Evolutionary conservation across 2,113 vertebrate genomes (phyloP), one percentile per base, ranked within the genome.

Genomic region (Misgurnus mizolepis): DNA sequence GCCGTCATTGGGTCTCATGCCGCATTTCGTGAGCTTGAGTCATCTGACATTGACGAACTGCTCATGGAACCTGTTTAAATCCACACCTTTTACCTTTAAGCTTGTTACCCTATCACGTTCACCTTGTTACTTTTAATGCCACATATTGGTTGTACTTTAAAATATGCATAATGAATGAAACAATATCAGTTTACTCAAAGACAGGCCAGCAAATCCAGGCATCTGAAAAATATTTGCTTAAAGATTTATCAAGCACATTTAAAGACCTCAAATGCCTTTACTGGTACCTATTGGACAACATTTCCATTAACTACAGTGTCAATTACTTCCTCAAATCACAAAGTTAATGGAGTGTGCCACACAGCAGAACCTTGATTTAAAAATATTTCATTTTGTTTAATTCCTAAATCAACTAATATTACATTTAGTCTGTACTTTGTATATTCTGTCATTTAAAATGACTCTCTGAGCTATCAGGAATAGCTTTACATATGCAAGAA

Each of bases 1-100:
- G 95, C 95, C 70, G 92, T 95, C 85, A 97, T 97, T 18, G 94
- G 95, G 71, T 92, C 94, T 71, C 96, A 97, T 0, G 95, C 96
- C 0, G 94, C 91, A 10, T 95, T 96, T 87, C 95, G 93, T 69
- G 93, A 95, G 85, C 84, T 95, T 18, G 95, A 97, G 82, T 84
- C 83, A 0, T 72, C 87, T 0, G 94, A 96, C 0, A 22, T 93
- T 39, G 95, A 96, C 5, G 95, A 96, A 71, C 91, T 96, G 11
- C 89, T 95, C 81, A 97, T 95, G 94, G 94, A 95, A 80, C 86
- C 94, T 0, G 94, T 95, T 68, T 95, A 88, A 90, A 39, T n/a
- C 7, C 7, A 18, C 55, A 18, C 81, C 18, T 40, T 10, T 39
- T 67, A 81, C 49, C 49, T 64, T 49, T 73, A 62, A 55, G n/a